Evolutionary conservation across 2,113 vertebrate species (phyloP).

Genomic region (Corydoras sp.): DNA sequence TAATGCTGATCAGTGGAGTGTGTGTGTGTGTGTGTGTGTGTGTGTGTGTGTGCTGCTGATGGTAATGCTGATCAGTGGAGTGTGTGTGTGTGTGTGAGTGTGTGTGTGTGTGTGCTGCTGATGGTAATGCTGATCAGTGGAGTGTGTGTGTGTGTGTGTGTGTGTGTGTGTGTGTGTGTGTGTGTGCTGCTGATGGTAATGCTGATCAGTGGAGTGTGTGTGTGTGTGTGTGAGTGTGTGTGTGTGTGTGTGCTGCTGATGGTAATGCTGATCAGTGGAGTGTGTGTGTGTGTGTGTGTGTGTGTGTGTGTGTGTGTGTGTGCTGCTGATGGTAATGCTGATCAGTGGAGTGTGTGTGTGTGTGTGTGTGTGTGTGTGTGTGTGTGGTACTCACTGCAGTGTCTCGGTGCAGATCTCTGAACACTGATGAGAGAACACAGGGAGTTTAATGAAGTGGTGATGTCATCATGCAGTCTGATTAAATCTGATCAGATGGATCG

Average conservation of each 20-base stretch:
- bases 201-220: too few species aligned
- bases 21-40: slow-evolving; percentile 2
- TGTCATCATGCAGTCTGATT: too few species aligned
- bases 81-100: slow-evolving; percentile 1
- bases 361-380: background rate
- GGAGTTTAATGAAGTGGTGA: too few species aligned
- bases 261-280: too few species aligned
- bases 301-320: background rate
- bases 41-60: background rate
- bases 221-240: background rate
- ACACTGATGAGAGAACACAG: too few species aligned
- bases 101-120: background rate
- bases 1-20: too few species aligned
- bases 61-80: too few species aligned
- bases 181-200: too few species aligned
- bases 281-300: background rate
- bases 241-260: background rate
- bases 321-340: too few species aligned
- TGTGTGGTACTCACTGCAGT: background rate
- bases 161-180: background rate
- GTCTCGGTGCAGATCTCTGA: too few species aligned
- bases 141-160: slow-evolving; percentile 1
- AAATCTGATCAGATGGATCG: too few species aligned
- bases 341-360: slow-evolving; percentile 2
- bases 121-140: too few species aligned